Percentiles rank a stretch among this genome's conserved stretches.
Evolutionary conservation across 2,888 invertebrate species (phyloP).

Genomic region (Netelia inedita): DNA sequence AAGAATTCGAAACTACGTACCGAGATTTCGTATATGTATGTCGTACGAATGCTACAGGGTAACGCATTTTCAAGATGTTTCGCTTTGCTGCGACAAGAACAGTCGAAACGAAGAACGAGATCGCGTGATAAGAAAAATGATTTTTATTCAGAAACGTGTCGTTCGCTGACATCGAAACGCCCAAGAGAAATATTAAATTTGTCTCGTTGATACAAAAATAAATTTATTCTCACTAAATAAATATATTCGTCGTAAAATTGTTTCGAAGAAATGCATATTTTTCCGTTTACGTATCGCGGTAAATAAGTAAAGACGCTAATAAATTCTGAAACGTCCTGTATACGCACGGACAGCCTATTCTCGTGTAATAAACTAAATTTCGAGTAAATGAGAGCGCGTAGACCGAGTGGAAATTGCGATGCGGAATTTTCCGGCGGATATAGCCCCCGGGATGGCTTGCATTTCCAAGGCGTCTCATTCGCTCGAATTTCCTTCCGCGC

Average conservation of each 20-base stretch:
- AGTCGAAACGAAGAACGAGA: neutral
- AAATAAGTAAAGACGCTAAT: conserved; percentile 9
- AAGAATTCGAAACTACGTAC: conserved; percentile 58
- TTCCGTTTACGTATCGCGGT: neutral
- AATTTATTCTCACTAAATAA: neutral
- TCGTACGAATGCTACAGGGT: conserved; percentile 35
- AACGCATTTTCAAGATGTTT: neutral
- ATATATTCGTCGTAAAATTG: neutral
- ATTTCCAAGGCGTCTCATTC: conserved; percentile 37
- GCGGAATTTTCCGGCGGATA: conserved; percentile 53
- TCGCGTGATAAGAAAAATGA: neutral
- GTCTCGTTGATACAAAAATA: neutral
- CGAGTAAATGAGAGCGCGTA: conserved; percentile 35
- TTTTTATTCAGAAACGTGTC: neutral
- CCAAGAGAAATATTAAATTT: neutral
- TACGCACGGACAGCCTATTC: conserved; percentile 9
- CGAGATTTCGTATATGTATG: conserved; percentile 21
- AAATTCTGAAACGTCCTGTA: conserved; percentile 46
- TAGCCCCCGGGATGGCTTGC: conserved; percentile 33
- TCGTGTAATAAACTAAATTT: conserved; percentile 71
- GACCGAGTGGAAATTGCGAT: conserved; percentile 60
- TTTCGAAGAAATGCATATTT: neutral
- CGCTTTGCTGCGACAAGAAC: neutral
- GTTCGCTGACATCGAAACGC: neutral
- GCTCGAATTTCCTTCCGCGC: conserved; percentile 18